Evolutionary conservation across 2,113 vertebrate species (phyloP).

Genomic region (Poecile atricapillus): DNA sequence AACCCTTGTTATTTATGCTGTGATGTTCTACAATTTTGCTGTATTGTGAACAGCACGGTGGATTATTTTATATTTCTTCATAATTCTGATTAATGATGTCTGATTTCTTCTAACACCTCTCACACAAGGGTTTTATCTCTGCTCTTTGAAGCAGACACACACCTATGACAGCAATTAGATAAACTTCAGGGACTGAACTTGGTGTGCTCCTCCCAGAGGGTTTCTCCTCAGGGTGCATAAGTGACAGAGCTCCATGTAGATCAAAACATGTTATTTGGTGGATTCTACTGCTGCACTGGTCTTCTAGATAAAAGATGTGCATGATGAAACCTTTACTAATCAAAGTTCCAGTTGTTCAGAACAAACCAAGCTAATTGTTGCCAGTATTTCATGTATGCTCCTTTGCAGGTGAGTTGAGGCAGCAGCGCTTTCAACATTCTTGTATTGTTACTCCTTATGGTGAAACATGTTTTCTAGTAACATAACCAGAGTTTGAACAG

Average conservation of each 20-base stretch:
- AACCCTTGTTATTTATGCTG: background rate
- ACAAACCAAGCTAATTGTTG: background rate
- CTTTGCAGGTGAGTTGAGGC: background rate
- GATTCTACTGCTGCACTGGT: background rate
- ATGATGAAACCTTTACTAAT: background rate
- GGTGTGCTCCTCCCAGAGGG: background rate
- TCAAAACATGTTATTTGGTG: background rate
- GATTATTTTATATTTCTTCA: background rate
- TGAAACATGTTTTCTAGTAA: background rate
- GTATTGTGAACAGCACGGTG: background rate
- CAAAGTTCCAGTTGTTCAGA: background rate
- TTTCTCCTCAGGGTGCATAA: background rate
- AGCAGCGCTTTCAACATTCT: background rate
- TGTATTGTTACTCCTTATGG: background rate
- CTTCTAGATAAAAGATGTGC: background rate
- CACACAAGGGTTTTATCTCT: background rate
- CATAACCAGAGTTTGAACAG: background rate
- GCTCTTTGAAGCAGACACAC: background rate
- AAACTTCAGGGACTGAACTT: background rate
- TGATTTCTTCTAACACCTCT: background rate
- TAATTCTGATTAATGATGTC: background rate
- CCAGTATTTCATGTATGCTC: background rate
- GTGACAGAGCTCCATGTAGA: background rate
- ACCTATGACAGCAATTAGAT: background rate
- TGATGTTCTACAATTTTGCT: background rate